A percentile compares a stretch with the other conserved stretches of the same genome.
phyloP scores from a whole-genome alignment of 2,113 vertebrate genomes.

The Propithecus coquereli region DNA sequence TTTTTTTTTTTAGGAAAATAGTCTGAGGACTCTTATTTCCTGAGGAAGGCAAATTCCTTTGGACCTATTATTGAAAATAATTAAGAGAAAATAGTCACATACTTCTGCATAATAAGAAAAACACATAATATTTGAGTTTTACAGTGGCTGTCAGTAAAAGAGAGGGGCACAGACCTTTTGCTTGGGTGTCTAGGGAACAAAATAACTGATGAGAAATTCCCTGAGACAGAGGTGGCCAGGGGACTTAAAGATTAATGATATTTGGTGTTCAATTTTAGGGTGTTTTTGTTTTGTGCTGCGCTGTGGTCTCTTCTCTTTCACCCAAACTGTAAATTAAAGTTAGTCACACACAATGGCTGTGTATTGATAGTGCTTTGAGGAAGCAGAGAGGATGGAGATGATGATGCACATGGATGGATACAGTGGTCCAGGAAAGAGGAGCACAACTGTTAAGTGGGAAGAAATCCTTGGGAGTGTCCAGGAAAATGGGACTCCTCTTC shows the following conservation, averaged over 20 bases:
- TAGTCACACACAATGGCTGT: neutral
- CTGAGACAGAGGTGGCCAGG: neutral
- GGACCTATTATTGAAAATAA: neutral
- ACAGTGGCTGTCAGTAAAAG: neutral
- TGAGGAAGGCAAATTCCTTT: slow-evolving; percentile 5
- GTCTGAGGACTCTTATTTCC: neutral
- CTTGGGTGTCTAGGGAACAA: neutral
- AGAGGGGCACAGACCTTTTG: neutral
- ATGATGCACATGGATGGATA: neutral
- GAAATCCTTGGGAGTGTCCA: neutral
- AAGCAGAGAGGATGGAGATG: neutral
- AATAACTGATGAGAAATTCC: neutral
- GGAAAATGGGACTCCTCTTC: neutral
- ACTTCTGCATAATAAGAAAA: neutral
- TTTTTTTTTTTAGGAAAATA: neutral
- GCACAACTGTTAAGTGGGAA: neutral
- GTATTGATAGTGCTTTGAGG: neutral
- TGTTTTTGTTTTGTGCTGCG: neutral
- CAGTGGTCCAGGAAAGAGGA: neutral
- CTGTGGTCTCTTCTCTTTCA: neutral
- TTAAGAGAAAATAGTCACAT: slow-evolving; percentile 22
- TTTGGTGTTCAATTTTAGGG: neutral
- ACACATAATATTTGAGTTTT: neutral
- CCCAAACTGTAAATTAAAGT: neutral
- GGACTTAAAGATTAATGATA: neutral